Conservation (phyloP, 2,113 vertebrate genomes). For the Mirza zaza region DNA sequence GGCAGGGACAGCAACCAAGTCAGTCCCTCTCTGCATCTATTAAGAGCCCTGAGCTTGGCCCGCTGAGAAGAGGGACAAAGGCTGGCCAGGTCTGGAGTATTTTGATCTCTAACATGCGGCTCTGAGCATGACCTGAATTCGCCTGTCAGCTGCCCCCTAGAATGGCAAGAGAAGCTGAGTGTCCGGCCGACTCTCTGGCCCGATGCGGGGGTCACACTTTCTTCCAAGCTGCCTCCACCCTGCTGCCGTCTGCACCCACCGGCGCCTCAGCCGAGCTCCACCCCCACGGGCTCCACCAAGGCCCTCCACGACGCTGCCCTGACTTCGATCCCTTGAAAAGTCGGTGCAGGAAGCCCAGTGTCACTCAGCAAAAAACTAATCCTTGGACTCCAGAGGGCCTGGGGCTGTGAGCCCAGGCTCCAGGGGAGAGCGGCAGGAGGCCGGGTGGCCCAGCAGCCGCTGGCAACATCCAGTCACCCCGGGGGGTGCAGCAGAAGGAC, state of each 20-base stretch:
- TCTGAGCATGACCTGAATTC: no score
- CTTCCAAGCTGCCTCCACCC: neutral
- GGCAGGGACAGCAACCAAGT: neutral
- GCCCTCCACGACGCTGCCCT: neutral
- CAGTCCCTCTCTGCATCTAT: neutral
- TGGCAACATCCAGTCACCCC: fast-evolving
- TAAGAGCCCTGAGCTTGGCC: neutral
- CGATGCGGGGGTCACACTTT: neutral
- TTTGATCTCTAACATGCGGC: neutral
- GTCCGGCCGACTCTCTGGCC: neutral
- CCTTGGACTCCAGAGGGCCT: neutral
- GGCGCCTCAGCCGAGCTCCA: neutral
- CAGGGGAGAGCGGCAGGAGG: neutral
- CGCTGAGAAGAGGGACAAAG: neutral
- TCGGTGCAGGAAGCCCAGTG: no score
- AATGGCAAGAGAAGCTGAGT: neutral
- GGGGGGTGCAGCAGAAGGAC: neutral
- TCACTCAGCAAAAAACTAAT: neutral
- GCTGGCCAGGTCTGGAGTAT: neutral
- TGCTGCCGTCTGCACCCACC: neutral
- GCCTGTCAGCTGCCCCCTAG: neutral
- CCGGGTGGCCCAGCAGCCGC: neutral
- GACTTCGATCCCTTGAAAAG: neutral
- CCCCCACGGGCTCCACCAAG: neutral
- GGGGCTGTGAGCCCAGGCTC: no score